Evolutionary conservation across 2,888 invertebrate genomes (phyloP).

Genomic region (Esperia sulphurella): DNA sequence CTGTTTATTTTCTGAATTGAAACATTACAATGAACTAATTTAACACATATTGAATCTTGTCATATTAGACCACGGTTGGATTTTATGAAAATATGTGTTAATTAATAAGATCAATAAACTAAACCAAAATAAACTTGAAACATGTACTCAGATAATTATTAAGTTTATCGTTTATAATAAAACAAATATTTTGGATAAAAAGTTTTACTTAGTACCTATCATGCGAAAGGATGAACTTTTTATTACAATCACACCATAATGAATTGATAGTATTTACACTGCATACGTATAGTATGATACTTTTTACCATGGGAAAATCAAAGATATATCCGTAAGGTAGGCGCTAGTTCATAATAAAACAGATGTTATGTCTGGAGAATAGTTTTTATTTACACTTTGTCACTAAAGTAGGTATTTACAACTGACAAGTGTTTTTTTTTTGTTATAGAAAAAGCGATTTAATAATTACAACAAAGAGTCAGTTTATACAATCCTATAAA

Average conservation of each 20-base stretch:
- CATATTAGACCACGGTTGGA: too few species aligned
- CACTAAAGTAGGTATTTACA: conserved; percentile 62
- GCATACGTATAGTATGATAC: too few species aligned
- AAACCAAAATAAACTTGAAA: neutral
- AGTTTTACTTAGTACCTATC: conserved; percentile 50
- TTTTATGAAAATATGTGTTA: too few species aligned
- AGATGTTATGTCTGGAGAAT: conserved; percentile 58
- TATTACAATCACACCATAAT: too few species aligned
- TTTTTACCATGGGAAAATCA: too few species aligned
- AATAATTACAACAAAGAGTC: conserved; percentile 20
- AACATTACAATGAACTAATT: too few species aligned
- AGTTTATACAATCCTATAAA: neutral
- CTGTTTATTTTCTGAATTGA: too few species aligned
- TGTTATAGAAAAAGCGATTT: conserved; percentile 38
- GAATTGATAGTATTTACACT: too few species aligned
- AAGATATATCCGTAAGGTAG: too few species aligned
- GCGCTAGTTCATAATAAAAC: neutral
- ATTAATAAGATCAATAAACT: too few species aligned
- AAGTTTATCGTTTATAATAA: conserved; percentile 55
- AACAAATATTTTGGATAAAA: conserved; percentile 57
- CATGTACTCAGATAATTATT: conserved; percentile 19
- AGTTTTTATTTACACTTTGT: conserved; percentile 72
- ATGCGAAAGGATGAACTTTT: too few species aligned
- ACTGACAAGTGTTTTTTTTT: conserved; percentile 44
- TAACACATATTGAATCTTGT: too few species aligned